phyloP scores from a whole-genome alignment of 2,888 invertebrate genomes.

The Amiota minor region DNA sequence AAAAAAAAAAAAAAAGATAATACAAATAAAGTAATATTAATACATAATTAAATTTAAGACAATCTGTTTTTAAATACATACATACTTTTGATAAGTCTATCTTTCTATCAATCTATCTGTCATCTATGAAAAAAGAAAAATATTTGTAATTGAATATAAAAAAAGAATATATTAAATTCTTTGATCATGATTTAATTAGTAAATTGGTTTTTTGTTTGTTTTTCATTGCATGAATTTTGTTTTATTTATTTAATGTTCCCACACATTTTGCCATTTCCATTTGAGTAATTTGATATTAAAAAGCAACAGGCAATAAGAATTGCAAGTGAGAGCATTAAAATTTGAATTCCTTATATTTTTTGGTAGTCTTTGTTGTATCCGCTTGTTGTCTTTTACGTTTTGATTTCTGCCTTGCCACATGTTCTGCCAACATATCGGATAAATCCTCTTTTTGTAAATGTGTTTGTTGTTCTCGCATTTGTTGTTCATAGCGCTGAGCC shows the following conservation, averaged over 20 bases:
- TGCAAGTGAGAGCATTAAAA: slow-evolving; percentile 77
- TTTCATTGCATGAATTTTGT: neutral
- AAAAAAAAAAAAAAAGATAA: neutral
- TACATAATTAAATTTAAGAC: too few relatives aligned
- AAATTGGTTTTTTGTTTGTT: neutral
- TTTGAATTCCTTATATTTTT: slow-evolving; percentile 99
- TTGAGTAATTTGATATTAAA: neutral
- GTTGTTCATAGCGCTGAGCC: slow-evolving; percentile 96
- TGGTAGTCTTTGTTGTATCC: slow-evolving; percentile 88
- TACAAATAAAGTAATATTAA: too few relatives aligned
- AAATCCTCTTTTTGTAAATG: slow-evolving; percentile 93
- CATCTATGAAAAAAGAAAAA: too few relatives aligned
- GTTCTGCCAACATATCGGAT: slow-evolving; percentile 98
- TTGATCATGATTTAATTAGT: neutral
- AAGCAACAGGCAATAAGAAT: neutral
- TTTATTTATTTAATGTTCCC: neutral
- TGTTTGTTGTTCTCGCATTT: slow-evolving; percentile 93
- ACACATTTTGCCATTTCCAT: neutral
- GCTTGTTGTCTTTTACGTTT: slow-evolving; percentile 94
- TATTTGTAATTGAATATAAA: too few relatives aligned
- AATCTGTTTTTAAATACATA: too few relatives aligned
- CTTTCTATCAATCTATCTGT: too few relatives aligned
- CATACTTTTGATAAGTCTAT: too few relatives aligned
- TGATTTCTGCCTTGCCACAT: slow-evolving; percentile 96
- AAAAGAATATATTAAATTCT: too few relatives aligned